phyloP scores from a whole-genome alignment of 2,797 vertebrate genomes.

The Lepus oiostolus region DNA sequence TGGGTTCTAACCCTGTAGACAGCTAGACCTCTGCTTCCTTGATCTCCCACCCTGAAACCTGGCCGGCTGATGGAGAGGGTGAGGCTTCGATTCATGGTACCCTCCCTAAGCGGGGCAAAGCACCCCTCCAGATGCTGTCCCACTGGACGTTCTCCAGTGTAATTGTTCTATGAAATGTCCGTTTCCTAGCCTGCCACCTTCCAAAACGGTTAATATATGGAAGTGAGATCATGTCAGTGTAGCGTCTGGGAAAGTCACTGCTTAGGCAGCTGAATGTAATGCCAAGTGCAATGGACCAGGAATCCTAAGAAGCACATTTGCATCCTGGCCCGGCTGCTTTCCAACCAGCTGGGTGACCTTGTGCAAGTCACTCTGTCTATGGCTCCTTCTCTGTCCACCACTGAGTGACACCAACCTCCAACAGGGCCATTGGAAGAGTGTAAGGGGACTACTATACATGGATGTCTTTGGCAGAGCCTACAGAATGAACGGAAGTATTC shows the following conservation, averaged over 20 bases:
- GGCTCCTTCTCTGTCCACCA: background rate
- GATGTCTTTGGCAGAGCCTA: background rate
- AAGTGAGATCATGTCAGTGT: conserved; percentile 69
- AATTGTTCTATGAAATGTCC: background rate
- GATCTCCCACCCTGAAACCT: accelerated
- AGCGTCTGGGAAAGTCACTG: conserved; percentile 30
- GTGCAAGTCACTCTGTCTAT: background rate
- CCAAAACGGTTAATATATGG: conserved; percentile 52
- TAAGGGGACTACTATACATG: accelerated
- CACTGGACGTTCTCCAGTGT: background rate
- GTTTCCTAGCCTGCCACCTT: background rate
- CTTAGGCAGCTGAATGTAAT: conserved; percentile 6
- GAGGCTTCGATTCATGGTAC: background rate
- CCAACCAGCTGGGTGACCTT: conserved; percentile 14
- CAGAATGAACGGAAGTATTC: conserved; percentile 61
- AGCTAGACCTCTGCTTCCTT: background rate
- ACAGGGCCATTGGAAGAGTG: background rate
- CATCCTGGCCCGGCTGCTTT: background rate
- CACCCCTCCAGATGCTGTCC: background rate
- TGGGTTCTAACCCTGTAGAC: background rate
- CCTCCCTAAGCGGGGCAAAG: background rate
- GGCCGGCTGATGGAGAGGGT: accelerated
- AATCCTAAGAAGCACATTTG: conserved; percentile 44
- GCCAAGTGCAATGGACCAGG: background rate
- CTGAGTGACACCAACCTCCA: background rate